A percentile compares a stretch with the other conserved stretches of the same genome.
Evolutionary conservation across 2,113 vertebrate genomes (phyloP).

Genomic region (Gallinago media): DNA sequence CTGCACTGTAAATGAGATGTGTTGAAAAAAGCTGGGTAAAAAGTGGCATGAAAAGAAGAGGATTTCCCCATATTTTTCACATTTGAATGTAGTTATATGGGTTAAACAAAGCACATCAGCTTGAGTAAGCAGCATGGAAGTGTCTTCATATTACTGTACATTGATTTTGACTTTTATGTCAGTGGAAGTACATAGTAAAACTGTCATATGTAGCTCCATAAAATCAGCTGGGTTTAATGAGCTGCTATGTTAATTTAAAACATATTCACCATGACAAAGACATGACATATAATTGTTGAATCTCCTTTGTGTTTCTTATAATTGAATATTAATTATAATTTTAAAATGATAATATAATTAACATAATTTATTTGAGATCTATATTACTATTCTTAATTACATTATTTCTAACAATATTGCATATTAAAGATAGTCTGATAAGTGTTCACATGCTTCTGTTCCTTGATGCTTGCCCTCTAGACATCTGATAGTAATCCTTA

Average conservation of each 20-base stretch:
- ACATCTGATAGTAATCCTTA: neutral
- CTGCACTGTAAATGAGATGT: neutral
- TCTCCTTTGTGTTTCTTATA: conserved; percentile 41
- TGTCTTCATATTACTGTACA: neutral
- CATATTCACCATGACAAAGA: conserved; percentile 64
- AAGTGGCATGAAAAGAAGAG: neutral
- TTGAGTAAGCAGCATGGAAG: neutral
- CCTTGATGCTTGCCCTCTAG: neutral
- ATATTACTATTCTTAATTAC: conserved; percentile 38
- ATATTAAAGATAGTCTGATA: conserved; percentile 30
- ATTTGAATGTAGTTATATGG: neutral
- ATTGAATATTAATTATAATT: conserved; percentile 59
- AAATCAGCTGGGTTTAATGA: conserved; percentile 53
- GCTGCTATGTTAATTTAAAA: conserved; percentile 38
- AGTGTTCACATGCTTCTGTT: neutral
- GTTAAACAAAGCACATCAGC: neutral
- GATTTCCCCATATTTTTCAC: neutral
- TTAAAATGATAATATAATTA: conserved; percentile 12
- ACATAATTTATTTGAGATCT: conserved; percentile 34
- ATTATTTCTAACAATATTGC: conserved; percentile 29
- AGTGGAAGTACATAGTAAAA: neutral
- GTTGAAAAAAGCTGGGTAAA: neutral
- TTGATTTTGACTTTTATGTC: neutral
- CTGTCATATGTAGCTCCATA: neutral
- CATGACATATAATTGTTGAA: conserved; percentile 43